Base-by-base conservation (phyloP, 1,140 invertebrate species). In the Caerostris darwini region DNA sequence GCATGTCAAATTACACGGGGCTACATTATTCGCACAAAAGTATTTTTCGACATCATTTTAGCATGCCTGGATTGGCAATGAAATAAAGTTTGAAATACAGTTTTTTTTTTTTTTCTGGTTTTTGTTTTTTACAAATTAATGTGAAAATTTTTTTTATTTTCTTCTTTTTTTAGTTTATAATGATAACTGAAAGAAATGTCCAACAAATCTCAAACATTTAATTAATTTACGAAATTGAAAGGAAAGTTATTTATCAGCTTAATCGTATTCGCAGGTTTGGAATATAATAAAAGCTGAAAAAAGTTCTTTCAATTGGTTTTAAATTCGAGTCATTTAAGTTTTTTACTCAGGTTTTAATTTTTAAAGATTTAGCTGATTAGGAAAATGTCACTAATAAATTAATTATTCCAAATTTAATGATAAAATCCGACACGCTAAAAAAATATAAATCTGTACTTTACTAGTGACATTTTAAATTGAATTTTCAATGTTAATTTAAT, bases 221-320 rank as follows among this genome's bases (percentile, higher is more conserved):
- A 90, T 90, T 90, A 90, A 90, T 90, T 90, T 77, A 81, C 12
- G 53, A 12, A n/a, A 56, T 81, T 57, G 57, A 50, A 50, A 5
- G 54, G 19, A 58, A 58, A 77, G 56, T 69, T 59, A 90, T 90
- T 90, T 81, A 81, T 77, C 89, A 81, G 34, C 81, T 90, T 81
- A 81, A 90, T 81, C 81, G 87, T 56, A 8, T 50, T 69, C 64
- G 7, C 61, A 69, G 61, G 61, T 69, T 50, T 89, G n/a, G 34
- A 61, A 87, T 53, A 50, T 19, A 59, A 61, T 53, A 64, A 64
- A 85, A 14, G 10, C 3, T 14, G 12, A 7, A 61, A 57, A 81
- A 53, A 81, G 3, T 85, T 85, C 54, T 85, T 85, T 58, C n/a
- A 3, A 8, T n/a, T 8, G 5, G 54, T 4, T n/a, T n/a, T n/a